Evolutionary conservation across 2,888 invertebrate species (phyloP), one percentile per base, ranked within the genome.

Genomic region (Leptinotarsa tumamoca): DNA sequence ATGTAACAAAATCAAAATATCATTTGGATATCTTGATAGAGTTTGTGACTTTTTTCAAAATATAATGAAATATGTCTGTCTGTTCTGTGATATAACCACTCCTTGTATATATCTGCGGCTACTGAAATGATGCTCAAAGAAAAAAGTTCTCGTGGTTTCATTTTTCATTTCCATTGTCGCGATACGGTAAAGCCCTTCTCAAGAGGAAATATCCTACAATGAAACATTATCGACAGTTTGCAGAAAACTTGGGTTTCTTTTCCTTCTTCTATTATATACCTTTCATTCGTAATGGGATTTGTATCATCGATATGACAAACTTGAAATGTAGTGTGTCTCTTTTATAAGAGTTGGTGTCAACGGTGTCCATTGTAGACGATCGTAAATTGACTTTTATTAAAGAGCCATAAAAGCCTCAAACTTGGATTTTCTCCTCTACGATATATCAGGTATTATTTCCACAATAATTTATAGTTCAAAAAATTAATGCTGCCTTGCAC

Each of bases 151-250:
- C 23, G 23, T 23, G 14, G 21, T 58, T 58, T 23, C 4, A 58
- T 58, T 58, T 23, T 58, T 58, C 18, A 23, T 58, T 21, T 58
- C 58, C 23, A 58, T 58, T 23, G 58, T 58, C 15, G 23, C 58
- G 58, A 21, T 58, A 23, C 18, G 4, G 23, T 15, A 14, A 58
- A 58, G 58, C 15, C 58, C 23, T 23, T 5, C 15, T 27, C 58
- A 23, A 21, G 14, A 58, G 23, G 23, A 23, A 58, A 23, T 58
- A 58, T 58, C 58, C 5, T 21, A 21, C 14, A 58, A 58, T 58
- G 17, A 58, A 58, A 58, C 58, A 58, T 58, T 58, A 58, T 58
- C 58, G 23, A 58, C 58, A 58, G 58, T 58, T 27, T 58, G 58
- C 58, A 58, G 58, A 23, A 58, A 27, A 23, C 58, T 58, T 23